phyloP scores from a whole-genome alignment of 2,797 vertebrate genomes.

The Etheostoma perlongum region DNA sequence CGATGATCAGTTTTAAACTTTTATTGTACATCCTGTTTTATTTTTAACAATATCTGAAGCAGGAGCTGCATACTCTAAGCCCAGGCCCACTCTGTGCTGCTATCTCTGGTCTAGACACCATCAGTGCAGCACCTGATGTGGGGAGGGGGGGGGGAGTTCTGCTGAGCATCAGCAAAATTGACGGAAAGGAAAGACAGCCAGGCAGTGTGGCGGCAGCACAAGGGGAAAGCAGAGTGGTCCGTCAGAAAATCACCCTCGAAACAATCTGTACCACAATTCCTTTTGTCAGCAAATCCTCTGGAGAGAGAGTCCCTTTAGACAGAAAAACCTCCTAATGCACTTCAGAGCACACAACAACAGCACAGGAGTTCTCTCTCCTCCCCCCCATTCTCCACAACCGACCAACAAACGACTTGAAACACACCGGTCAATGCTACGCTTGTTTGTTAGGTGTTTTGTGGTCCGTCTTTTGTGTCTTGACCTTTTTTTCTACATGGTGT shows the following conservation, averaged over 20 bases:
- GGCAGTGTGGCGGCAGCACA: slow-evolving; percentile 60
- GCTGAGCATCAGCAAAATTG: slow-evolving; percentile 81
- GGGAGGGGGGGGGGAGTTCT: slow-evolving; percentile 12
- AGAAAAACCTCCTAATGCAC: slow-evolving; percentile 78
- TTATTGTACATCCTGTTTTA: slow-evolving; percentile 9
- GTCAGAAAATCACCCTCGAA: slow-evolving; percentile 79
- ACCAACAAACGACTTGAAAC: slow-evolving; percentile 80
- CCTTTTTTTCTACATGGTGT: slow-evolving; percentile 81
- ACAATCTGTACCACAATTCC: slow-evolving; percentile 79
- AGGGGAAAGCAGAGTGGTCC: slow-evolving; percentile 65
- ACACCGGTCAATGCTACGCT: slow-evolving; percentile 54
- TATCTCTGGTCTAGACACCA: slow-evolving; percentile 35
- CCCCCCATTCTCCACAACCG: slow-evolving; percentile 72
- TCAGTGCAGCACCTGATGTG: slow-evolving; percentile 65
- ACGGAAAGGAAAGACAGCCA: slow-evolving; percentile 69
- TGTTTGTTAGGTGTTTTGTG: slow-evolving; percentile 44
- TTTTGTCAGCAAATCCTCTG: slow-evolving; percentile 80
- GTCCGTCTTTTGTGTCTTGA: slow-evolving; percentile 52
- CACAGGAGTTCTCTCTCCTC: slow-evolving; percentile 82
- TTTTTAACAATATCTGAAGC: neutral
- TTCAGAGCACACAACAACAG: slow-evolving; percentile 81
- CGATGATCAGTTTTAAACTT: slow-evolving; percentile 2
- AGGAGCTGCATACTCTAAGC: slow-evolving; percentile 12
- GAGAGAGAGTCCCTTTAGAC: slow-evolving; percentile 74
- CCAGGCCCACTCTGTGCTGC: slow-evolving; percentile 33